Conservation (phyloP, 2,113 vertebrate genomes). For the Illadopsis cleaveri region DNA sequence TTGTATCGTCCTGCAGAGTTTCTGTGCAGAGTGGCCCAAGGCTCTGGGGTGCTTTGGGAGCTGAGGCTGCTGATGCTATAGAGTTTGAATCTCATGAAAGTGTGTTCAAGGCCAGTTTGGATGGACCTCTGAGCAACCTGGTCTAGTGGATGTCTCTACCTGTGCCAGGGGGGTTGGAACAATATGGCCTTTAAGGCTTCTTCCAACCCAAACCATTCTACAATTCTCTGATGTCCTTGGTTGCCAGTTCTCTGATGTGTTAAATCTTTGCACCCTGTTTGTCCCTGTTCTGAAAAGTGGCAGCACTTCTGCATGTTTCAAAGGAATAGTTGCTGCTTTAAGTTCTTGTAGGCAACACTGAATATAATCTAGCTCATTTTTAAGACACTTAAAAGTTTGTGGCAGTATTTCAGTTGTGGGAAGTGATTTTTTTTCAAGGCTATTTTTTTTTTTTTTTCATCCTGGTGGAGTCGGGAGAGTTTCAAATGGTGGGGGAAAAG, state of each 20-base stretch:
- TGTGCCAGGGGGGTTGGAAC: background rate
- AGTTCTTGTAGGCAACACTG: background rate
- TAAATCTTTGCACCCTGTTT: background rate
- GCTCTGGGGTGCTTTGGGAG: background rate
- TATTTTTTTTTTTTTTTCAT: background rate
- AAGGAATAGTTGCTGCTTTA: background rate
- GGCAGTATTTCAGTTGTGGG: background rate
- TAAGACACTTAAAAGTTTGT: background rate
- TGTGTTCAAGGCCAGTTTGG: background rate
- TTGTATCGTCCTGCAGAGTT: accelerated
- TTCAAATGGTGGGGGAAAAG: background rate
- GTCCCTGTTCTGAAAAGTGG: background rate
- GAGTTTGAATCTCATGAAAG: background rate
- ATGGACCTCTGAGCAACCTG: background rate
- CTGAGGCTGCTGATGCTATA: background rate
- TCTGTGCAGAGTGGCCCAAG: background rate
- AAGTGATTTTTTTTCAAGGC: background rate
- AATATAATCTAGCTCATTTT: background rate
- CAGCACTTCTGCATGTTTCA: background rate
- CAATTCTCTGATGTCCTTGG: background rate
- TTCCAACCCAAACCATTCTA: background rate
- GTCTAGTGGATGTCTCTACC: background rate
- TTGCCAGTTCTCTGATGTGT: background rate
- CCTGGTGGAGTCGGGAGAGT: background rate
- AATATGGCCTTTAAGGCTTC: background rate